phyloP scores from a whole-genome alignment of 2,888 invertebrate species.

The Silvanus unidentatus region DNA sequence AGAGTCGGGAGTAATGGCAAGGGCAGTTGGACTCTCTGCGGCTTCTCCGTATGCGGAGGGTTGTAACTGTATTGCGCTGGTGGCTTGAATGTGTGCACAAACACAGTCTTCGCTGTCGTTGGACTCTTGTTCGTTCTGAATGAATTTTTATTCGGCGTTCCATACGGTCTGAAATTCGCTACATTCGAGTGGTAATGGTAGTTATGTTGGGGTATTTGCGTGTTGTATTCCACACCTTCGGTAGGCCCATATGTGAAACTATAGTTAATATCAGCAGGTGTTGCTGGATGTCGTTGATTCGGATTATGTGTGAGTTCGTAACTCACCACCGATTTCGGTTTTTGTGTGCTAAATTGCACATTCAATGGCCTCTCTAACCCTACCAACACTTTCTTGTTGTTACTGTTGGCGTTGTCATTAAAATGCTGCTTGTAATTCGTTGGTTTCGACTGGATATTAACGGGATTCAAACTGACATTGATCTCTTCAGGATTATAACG shows the following conservation, averaged over 20 bases:
- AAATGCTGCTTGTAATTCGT: conserved; percentile 19
- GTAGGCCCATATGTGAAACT: conserved; percentile 32
- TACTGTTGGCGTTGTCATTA: conserved; percentile 19
- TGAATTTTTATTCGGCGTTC: conserved; percentile 7
- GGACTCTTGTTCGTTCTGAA: conserved; percentile 11
- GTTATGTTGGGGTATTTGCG: conserved; percentile 21
- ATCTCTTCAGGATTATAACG: conserved; percentile 45
- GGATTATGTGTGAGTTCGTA: conserved; percentile 24
- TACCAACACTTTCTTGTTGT: conserved; percentile 39
- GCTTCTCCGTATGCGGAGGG: conserved; percentile 31
- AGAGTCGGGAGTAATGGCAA: conserved; percentile 39
- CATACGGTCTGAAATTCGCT: conserved; percentile 15
- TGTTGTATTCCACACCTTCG: conserved; percentile 25
- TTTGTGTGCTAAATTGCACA: conserved; percentile 14
- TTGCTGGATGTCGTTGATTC: conserved; percentile 10
- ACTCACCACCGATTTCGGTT: conserved; percentile 24
- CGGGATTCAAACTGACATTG: conserved; percentile 42
- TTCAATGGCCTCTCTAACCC: conserved; percentile 21
- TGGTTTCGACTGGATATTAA: conserved; percentile 35
- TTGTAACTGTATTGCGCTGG: conserved; percentile 10
- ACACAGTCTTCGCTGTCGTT: conserved; percentile 22
- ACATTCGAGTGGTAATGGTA: conserved; percentile 23
- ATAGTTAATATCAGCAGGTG: conserved; percentile 31
- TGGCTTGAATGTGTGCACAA: conserved; percentile 21
- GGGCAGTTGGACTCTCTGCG: conserved; percentile 37